Evolutionary conservation across 2,113 vertebrate genomes (phyloP).

Genomic region (Petaurus breviceps): DNA sequence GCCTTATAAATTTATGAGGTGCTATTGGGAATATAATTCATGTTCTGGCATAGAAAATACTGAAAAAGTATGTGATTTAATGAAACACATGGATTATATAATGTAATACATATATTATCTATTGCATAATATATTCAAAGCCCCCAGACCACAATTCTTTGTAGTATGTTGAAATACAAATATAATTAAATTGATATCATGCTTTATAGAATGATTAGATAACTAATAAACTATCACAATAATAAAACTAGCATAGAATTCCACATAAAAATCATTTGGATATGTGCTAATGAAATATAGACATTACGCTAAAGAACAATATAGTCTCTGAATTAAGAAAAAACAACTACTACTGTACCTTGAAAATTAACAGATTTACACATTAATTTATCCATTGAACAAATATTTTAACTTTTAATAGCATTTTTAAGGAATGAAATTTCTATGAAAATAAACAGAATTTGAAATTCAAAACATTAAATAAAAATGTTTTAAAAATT

Average conservation of each 20-base stretch:
- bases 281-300: background rate
- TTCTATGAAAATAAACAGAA: background rate
- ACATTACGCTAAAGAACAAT: background rate
- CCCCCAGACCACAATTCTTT: background rate
- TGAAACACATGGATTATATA: conserved; percentile 25
- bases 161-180: background rate
- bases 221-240: background rate
- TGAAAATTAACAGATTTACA: background rate
- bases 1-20: conserved; percentile 48
- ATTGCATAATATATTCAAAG: background rate
- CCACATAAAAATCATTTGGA: background rate
- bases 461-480: too few relatives aligned
- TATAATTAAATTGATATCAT: background rate
- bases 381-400: background rate
- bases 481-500: background rate
- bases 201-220: background rate
- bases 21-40: conserved; percentile 54
- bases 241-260: background rate
- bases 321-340: background rate
- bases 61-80: conserved; percentile 21
- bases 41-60: conserved; percentile 15
- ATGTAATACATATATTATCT: background rate
- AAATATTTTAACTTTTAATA: background rate
- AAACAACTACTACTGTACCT: background rate
- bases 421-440: background rate